Evolutionary conservation across 2,888 invertebrate genomes (phyloP).

Genomic region (Ormyrus pomaceus): DNA sequence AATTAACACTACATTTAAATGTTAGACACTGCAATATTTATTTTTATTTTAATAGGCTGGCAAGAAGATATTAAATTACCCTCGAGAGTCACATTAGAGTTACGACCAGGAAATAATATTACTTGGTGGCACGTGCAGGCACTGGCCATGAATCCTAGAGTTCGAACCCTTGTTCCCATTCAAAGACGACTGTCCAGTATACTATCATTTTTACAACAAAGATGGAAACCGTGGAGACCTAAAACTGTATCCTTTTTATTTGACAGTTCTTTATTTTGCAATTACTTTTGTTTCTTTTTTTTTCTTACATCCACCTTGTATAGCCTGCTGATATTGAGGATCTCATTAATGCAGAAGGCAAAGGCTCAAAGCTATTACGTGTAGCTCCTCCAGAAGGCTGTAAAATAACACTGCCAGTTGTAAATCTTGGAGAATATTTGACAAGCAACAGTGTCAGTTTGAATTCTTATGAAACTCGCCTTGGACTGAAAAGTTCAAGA

Average conservation of each 20-base stretch:
- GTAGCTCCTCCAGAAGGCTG: slow-evolving; percentile 80
- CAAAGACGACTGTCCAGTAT: slow-evolving; percentile 85
- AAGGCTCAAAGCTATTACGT: slow-evolving; percentile 66
- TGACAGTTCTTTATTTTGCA: slow-evolving; percentile 21
- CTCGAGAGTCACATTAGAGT: slow-evolving; percentile 84
- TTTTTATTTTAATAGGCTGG: slow-evolving; percentile 77
- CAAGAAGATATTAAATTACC: slow-evolving; percentile 87
- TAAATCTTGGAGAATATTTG: slow-evolving; percentile 86
- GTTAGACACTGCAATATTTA: not conserved
- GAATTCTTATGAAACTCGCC: slow-evolving; percentile 85
- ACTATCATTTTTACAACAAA: slow-evolving; percentile 83
- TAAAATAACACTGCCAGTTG: slow-evolving; percentile 83
- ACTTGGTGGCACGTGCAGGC: slow-evolving; percentile 91
- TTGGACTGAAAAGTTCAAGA: slow-evolving; percentile 78
- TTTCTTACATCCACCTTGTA: slow-evolving; percentile 34
- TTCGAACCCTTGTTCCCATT: slow-evolving; percentile 84
- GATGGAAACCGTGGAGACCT: slow-evolving; percentile 83
- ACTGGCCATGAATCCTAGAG: slow-evolving; percentile 93
- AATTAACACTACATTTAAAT: not conserved
- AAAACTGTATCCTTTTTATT: slow-evolving; percentile 79
- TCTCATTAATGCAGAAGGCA: slow-evolving; percentile 61
- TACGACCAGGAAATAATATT: slow-evolving; percentile 86
- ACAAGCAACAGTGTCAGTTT: slow-evolving; percentile 88
- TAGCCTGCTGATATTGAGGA: slow-evolving; percentile 61
- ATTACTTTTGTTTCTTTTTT: not conserved